A percentile compares a stretch with the other conserved stretches of the same genome.
phyloP scores from a whole-genome alignment of 2,888 invertebrate species.

The Eubasilissa splendida region DNA sequence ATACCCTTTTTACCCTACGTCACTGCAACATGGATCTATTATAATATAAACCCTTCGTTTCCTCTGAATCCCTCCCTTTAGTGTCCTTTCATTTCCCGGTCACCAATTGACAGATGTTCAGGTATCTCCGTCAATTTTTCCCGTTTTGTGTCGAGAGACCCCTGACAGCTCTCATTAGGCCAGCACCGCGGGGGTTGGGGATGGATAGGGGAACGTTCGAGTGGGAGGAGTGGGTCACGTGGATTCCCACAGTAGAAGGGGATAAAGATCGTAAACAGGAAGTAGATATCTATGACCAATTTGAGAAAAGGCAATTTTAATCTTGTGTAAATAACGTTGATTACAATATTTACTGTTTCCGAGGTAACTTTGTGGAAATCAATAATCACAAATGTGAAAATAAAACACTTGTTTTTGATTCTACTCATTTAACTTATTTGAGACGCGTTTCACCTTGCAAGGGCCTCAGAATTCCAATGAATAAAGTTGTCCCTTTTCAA shows the following conservation, averaged over 20 bases:
- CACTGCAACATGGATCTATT: no score
- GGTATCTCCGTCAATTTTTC: conserved; percentile 58
- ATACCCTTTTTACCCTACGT: no score
- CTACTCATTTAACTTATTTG: no score
- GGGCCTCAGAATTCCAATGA: no score
- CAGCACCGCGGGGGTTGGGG: conserved; percentile 15
- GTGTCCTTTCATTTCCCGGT: conserved; percentile 25
- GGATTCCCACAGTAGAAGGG: conserved; percentile 28
- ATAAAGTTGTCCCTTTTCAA: no score
- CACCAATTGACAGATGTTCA: conserved; percentile 53
- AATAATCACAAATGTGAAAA: no score
- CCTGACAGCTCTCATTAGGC: conserved; percentile 58
- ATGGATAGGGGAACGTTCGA: conserved; percentile 10
- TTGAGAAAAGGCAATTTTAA: conserved; percentile 8
- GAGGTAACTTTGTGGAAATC: no score
- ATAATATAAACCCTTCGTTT: neutral
- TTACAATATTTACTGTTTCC: no score
- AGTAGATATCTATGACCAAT: conserved; percentile 34
- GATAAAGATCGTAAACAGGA: conserved; percentile 34
- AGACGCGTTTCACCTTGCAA: no score
- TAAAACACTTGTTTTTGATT: no score
- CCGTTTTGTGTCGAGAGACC: conserved; percentile 51
- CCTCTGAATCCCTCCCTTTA: neutral
- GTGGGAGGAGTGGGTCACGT: conserved; percentile 25
- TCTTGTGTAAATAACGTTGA: neutral